Conservation (phyloP, 2,113 vertebrate species). For the Variabilichromis moorii region DNA sequence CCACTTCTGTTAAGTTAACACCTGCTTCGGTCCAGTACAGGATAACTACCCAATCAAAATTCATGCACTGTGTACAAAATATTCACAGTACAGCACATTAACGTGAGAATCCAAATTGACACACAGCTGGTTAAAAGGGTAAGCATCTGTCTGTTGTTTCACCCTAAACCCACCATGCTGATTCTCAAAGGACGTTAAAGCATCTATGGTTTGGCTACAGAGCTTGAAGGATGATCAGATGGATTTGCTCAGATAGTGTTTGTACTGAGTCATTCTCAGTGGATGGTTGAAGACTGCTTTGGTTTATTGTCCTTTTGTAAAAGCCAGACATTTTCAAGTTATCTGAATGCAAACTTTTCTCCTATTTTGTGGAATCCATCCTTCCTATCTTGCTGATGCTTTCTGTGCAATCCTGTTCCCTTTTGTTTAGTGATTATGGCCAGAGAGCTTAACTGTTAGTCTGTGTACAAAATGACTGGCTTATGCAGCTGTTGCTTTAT, state of each 20-base stretch:
- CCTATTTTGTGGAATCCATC: background rate
- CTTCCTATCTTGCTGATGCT: background rate
- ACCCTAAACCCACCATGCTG: background rate
- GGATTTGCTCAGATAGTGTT: background rate
- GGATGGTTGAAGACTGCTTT: background rate
- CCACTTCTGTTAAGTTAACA: background rate
- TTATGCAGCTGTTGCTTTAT: background rate
- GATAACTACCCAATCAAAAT: background rate
- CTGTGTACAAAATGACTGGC: background rate
- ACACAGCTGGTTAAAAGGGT: background rate
- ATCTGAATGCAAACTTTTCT: background rate
- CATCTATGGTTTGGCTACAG: background rate
- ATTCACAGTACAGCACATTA: background rate
- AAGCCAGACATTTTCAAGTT: background rate
- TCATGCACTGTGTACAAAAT: accelerated
- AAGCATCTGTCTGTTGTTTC: background rate
- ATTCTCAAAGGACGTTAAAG: background rate
- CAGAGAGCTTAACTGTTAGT: background rate
- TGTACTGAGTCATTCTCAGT: background rate
- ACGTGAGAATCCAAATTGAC: background rate
- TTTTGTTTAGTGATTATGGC: accelerated
- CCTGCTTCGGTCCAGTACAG: background rate
- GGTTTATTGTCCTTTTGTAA: background rate
- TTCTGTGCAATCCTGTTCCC: background rate
- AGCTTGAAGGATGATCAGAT: background rate